Conservation (phyloP, 2,797 vertebrate species). For the Bradypodion pumilum region DNA sequence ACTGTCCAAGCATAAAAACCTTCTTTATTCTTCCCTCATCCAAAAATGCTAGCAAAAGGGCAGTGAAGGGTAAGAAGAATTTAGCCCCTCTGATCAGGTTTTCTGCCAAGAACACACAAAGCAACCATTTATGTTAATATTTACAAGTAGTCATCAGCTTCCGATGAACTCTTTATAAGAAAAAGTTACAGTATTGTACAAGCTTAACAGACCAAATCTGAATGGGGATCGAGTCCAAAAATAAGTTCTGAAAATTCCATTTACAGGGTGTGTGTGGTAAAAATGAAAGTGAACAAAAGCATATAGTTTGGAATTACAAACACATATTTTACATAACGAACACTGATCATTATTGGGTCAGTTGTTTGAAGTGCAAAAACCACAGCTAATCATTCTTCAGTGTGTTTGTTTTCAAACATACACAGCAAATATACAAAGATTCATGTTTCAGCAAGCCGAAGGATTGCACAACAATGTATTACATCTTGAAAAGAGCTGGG, state of each 20-base stretch:
- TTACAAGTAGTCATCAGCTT: slow-evolving; percentile 34
- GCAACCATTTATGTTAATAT: slow-evolving; percentile 34
- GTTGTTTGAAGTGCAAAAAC: neutral
- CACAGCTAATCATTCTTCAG: too few relatives aligned
- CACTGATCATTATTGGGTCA: too few relatives aligned
- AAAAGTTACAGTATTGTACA: slow-evolving; percentile 53
- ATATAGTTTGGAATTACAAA: neutral
- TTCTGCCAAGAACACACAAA: slow-evolving; percentile 25
- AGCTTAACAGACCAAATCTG: slow-evolving; percentile 51
- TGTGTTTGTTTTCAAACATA: neutral
- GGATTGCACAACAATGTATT: slow-evolving; percentile 17
- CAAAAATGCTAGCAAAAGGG: slow-evolving; percentile 37
- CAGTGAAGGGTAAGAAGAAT: slow-evolving; percentile 33
- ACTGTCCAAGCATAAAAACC: neutral
- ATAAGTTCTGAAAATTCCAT: slow-evolving; percentile 38
- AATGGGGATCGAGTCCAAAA: slow-evolving; percentile 48
- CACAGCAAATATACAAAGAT: neutral
- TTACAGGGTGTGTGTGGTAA: slow-evolving; percentile 25
- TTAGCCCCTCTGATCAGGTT: slow-evolving; percentile 17
- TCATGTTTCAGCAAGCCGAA: slow-evolving; percentile 15
- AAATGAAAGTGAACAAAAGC: neutral
- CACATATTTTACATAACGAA: neutral
- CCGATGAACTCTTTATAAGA: slow-evolving; percentile 10
- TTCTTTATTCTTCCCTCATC: slow-evolving; percentile 4
- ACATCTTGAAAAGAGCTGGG: slow-evolving; percentile 7